A percentile compares a stretch with the other conserved stretches of the same genome.
Conservation (phyloP, 1,140 invertebrate species). For the Drosophila tani region DNA sequence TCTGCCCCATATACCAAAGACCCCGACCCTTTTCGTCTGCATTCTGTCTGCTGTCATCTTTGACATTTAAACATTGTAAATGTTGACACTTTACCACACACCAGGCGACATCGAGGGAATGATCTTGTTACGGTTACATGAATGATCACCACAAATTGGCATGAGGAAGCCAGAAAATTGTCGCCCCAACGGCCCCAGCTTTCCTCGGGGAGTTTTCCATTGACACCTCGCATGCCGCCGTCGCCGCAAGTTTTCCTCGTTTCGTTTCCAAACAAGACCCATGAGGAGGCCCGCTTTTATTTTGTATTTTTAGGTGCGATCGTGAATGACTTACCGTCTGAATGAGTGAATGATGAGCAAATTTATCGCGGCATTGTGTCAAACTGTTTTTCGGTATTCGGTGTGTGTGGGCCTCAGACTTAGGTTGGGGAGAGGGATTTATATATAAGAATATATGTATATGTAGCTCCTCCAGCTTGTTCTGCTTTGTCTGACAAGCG, state of each 20-base stretch:
- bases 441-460: too few species aligned
- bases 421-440: neutral
- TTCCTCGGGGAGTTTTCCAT: constrained; percentile 57
- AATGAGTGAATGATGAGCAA: constrained; percentile 83
- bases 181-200: constrained; percentile 23
- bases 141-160: constrained; percentile 83
- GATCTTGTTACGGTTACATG: constrained; percentile 81
- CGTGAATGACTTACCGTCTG: constrained; percentile 79
- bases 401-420: constrained; percentile 66
- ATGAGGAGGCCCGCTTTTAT: constrained; percentile 72
- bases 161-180: constrained; percentile 70
- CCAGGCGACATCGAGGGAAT: constrained; percentile 46
- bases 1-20: neutral
- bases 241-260: constrained; percentile 26
- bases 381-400: constrained; percentile 56
- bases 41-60: constrained; percentile 66
- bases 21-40: neutral
- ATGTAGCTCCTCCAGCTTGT: constrained; percentile 51
- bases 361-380: constrained; percentile 83
- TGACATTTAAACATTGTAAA: constrained; percentile 84
- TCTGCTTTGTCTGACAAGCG: constrained; percentile 75
- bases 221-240: constrained; percentile 54
- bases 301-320: constrained; percentile 67
- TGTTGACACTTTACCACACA: constrained; percentile 84
- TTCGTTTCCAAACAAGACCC: constrained; percentile 45